A percentile compares a stretch with the other conserved stretches of the same genome.
These are phyloP conservation scores for Sycobia sp. DNA, from an alignment of 1,140 invertebrate species.

Conservation along the genomic window DNA sequence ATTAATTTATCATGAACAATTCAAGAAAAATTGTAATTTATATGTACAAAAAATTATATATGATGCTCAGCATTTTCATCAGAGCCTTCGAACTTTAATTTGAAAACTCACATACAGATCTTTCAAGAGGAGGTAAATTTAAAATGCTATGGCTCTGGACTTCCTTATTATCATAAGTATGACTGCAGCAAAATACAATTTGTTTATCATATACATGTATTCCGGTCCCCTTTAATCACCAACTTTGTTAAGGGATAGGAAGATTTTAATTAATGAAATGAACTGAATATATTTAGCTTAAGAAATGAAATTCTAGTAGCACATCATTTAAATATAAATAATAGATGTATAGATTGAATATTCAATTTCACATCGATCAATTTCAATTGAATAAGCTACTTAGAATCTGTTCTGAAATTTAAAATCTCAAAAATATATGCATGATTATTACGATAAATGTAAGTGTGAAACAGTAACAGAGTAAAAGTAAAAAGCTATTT, in stretches of 20 bases:
- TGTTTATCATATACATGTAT: conserved; percentile 11
- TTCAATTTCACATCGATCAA: conserved; percentile 11
- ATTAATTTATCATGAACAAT: conserved; percentile 13
- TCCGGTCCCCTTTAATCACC: conserved; percentile 29
- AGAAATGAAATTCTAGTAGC: conserved; percentile 8
- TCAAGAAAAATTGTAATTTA: conserved; percentile 10
- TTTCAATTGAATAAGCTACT: not conserved
- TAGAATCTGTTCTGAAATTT: not conserved
- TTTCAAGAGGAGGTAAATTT: not conserved
- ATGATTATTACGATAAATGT: conserved; percentile 17
- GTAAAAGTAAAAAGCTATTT: conserved; percentile 29
- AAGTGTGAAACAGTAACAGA: conserved; percentile 19
- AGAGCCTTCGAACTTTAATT: conserved; percentile 25
- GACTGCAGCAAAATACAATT: conserved; percentile 16
- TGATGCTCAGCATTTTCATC: conserved; percentile 23
- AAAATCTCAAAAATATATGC: not conserved
- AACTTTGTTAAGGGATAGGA: conserved; percentile 16
- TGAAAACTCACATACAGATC: conserved; percentile 13
- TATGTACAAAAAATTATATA: conserved; percentile 31
- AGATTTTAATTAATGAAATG: conserved; percentile 8
- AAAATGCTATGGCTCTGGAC: conserved; percentile 9
- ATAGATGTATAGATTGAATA: not conserved
- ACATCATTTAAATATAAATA: conserved; percentile 5
- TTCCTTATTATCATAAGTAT: conserved; percentile 3
- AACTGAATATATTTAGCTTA: not conserved